A percentile compares a stretch with the other conserved stretches of the same genome.
These are phyloP conservation scores for Pipistrellus nathusii DNA, from an alignment of 2,797 vertebrate species.

Conservation along the genomic window DNA sequence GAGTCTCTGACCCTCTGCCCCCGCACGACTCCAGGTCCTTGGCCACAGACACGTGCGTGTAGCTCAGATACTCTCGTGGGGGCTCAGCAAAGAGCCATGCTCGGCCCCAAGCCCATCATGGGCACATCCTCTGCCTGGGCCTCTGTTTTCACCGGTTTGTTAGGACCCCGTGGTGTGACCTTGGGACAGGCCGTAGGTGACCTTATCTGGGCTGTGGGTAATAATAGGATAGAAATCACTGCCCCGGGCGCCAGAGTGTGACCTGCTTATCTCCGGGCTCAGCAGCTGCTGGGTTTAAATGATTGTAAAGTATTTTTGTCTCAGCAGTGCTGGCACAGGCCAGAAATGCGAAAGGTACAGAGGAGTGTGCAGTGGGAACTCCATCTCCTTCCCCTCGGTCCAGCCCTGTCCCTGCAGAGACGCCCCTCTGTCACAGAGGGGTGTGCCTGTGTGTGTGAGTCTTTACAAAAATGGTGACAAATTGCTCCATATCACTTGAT, in stretches of 20 bases:
- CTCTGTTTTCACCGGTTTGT: not conserved
- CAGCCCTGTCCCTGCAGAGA: not conserved
- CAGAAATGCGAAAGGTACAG: not conserved
- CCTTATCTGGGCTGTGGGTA: constrained; percentile 49
- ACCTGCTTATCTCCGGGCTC: constrained; percentile 49
- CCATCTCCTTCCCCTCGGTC: rapidly evolving
- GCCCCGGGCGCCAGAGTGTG: not conserved
- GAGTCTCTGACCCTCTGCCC: rapidly evolving
- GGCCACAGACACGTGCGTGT: rapidly evolving
- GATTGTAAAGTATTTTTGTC: constrained; percentile 41
- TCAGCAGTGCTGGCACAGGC: not conserved
- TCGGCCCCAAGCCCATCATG: rapidly evolving
- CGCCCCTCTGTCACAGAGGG: rapidly evolving
- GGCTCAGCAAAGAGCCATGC: not conserved
- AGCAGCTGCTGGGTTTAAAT: not conserved
- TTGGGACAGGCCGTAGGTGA: not conserved
- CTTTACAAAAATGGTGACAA: rapidly evolving
- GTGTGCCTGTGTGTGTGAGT: not conserved
- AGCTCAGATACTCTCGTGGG: rapidly evolving
- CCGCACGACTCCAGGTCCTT: rapidly evolving
- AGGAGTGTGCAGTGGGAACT: rapidly evolving
- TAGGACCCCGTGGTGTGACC: not conserved
- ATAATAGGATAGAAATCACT: constrained; percentile 68
- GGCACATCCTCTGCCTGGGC: not conserved
- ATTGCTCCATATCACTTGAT: rapidly evolving